Evolutionary conservation across 2,888 invertebrate genomes (phyloP), one percentile per base, ranked within the genome.

Genomic region (Meganola albula): DNA sequence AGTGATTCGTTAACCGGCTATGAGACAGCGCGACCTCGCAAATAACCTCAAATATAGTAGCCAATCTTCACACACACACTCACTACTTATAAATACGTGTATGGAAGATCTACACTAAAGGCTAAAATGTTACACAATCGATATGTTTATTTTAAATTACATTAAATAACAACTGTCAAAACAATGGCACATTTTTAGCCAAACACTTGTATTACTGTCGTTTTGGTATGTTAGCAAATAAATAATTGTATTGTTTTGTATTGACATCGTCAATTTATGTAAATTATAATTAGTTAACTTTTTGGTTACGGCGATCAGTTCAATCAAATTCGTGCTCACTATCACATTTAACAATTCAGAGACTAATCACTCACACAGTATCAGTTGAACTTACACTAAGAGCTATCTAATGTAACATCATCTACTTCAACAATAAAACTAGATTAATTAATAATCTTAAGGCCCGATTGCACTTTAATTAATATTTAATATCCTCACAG

Each of bases 31-130:
- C 55, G 56, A 44, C 46, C 47, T 41, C 61, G 50, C 55, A 48
- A 58, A 45, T 46, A 47, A 50, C 44, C 40, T 32, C 45, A 40
- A 44, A 53, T 58, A 48, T 49, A 60, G 53, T 58, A 53, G 58
- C 56, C 61, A 61, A n/a, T n/a, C n/a, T n/a, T n/a, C 58, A 64
- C 65, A 65, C 68, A 63, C 65, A 65, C 70, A 66, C 68, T 56
- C 66, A 63, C 74, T 74, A 74, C 67, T 57, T 49, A 54, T 54
- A 63, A 54, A 58, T 63, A 67, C 56, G 68, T 75, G 74, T 74
- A 70, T 83, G 83, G 84, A 85, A 85, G 85, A 83, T 66, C 84
- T 85, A 85, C 69, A 56, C 84, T 84, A 84, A 79, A 78, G 75
- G 80, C 83, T 85, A 83, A 74, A 71, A 72, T 67, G 74, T 80